Percentiles rank a stretch among this genome's conserved stretches.
phyloP scores from a whole-genome alignment of 1,140 invertebrate species.

The Theocolax elegans region DNA sequence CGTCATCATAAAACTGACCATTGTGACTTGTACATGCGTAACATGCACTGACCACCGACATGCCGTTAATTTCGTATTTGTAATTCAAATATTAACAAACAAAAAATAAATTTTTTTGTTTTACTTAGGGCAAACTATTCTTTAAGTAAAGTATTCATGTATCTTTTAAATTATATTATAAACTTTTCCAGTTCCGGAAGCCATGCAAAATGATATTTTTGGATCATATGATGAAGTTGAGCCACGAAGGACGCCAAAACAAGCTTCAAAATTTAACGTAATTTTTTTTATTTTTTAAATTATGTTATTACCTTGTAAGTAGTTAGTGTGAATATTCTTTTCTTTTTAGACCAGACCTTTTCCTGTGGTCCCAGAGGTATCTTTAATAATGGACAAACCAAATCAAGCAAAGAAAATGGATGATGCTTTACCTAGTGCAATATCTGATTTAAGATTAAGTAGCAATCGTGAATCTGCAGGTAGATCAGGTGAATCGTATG shows the following conservation, averaged over 20 bases:
- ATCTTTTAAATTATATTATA: background rate
- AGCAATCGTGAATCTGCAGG: background rate
- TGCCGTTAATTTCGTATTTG: conserved; percentile 3
- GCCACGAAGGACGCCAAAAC: conserved; percentile 51
- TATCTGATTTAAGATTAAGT: background rate
- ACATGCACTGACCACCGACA: too few species aligned
- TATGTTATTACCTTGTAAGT: background rate
- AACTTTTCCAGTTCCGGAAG: background rate
- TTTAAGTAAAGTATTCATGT: conserved; percentile 9
- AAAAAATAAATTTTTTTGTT: background rate
- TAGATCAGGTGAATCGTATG: conserved; percentile 47
- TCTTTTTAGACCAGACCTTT: conserved; percentile 46
- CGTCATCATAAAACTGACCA: too few species aligned
- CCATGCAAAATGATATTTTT: conserved; percentile 30
- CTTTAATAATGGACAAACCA: conserved; percentile 53
- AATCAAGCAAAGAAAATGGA: background rate
- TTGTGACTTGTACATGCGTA: too few species aligned
- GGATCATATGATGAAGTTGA: conserved; percentile 48
- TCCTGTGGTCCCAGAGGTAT: conserved; percentile 56
- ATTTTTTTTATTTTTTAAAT: conserved; percentile 22
- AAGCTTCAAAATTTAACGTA: conserved; percentile 48
- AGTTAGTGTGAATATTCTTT: background rate
- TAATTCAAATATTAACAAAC: conserved; percentile 14
- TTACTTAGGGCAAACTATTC: background rate
- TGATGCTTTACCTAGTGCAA: background rate